Evolutionary conservation across 2,888 invertebrate species (phyloP).

Genomic region (Linnaemya tessellans): DNA sequence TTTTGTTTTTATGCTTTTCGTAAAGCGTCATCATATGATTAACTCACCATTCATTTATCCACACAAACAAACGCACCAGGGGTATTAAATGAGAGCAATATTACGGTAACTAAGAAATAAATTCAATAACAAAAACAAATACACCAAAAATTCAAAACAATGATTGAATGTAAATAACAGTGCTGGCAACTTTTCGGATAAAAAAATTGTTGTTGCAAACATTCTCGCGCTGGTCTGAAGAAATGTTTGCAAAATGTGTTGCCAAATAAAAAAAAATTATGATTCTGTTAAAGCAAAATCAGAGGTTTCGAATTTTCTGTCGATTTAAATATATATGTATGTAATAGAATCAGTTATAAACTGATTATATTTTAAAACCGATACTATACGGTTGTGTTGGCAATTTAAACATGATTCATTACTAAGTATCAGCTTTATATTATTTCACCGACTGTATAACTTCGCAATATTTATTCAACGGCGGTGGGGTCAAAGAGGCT

Average conservation of each 20-base stretch:
- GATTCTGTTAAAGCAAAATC: too few species aligned
- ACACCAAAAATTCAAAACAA: background rate
- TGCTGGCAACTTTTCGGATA: too few species aligned
- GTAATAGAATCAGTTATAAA: too few species aligned
- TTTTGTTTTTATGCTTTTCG: background rate
- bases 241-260: too few species aligned
- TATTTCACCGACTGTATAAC: background rate
- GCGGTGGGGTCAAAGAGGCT: conserved; percentile 13
- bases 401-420: background rate
- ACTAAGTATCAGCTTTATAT: background rate
- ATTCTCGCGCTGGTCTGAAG: too few species aligned
- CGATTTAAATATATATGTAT: background rate
- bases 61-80: conserved; percentile 14
- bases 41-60: conserved; percentile 32
- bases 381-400: too few species aligned
- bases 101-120: background rate
- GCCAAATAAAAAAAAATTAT: too few species aligned
- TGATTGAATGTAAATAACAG: conserved; percentile 5
- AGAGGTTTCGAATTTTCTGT: too few species aligned
- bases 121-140: conserved; percentile 7
- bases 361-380: too few species aligned
- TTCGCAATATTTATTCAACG: background rate
- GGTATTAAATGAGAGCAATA: conserved; percentile 31
- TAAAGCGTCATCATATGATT: conserved; percentile 55
- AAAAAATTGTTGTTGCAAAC: too few species aligned